Conservation (phyloP, 2,113 vertebrate genomes). For the Nesoenas mayeri region DNA sequence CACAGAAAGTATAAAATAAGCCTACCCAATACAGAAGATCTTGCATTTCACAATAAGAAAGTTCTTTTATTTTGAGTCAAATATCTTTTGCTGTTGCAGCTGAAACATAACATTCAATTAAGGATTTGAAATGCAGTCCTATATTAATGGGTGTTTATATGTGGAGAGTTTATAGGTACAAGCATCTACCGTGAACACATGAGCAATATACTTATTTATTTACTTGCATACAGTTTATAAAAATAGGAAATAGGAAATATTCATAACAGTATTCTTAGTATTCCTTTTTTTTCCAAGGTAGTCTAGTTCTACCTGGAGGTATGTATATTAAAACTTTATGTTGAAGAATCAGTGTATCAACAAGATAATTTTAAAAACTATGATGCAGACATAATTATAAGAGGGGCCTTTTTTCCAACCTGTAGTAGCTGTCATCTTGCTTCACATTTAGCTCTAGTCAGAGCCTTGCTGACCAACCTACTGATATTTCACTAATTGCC, state of each 20-base stretch:
- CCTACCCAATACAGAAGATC: neutral
- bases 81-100: neutral
- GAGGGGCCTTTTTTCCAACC: neutral
- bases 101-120: neutral
- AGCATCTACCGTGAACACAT: neutral
- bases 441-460: constrained; percentile 24
- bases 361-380: neutral
- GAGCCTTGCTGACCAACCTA: constrained; percentile 41
- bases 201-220: neutral
- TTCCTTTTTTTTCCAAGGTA: neutral
- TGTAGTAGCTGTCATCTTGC: neutral
- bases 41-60: neutral
- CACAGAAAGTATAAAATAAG: constrained; percentile 34
- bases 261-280: neutral
- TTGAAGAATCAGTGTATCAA: neutral
- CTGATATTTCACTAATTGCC: constrained; percentile 74
- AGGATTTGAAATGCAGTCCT: neutral
- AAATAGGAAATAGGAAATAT: neutral
- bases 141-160: neutral
- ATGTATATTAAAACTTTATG: neutral
- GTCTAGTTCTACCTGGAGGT: neutral
- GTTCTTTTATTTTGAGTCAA: neutral
- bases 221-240: neutral
- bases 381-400: neutral
- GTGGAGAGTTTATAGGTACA: neutral